Base-by-base conservation (phyloP, 2,113 vertebrate species). In the Hippocampus mohnikei region DNA sequence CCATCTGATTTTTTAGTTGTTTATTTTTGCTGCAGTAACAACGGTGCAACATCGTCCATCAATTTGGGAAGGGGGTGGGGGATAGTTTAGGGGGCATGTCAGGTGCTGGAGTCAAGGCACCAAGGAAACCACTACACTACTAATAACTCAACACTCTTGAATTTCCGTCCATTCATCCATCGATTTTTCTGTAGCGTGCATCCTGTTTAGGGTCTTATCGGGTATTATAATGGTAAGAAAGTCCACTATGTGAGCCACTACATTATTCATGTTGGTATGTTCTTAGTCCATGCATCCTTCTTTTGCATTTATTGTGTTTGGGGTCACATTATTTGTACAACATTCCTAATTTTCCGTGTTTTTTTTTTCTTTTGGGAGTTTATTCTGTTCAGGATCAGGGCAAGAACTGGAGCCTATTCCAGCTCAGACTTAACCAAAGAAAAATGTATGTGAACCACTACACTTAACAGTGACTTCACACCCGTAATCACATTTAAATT, bases 381-480 rank as follows among this genome's bases (percentile, higher is more conserved):
- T 64, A 27, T 65, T 42, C 23, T 65, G 63, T 63, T 63, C 61
- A 63, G 40, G 37, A 40, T 65, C 63, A 59, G 33, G 58, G 13
- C 27, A 59, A 15, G 55, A 53, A n/a, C 55, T 25, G 55, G n/a
- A 56, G 50, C 21, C 2, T 37, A 40, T 21, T 18, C 16, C 29
- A 23, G 61, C 42, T 25, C n/a, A 27, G n/a, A 15, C 27, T 25
- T 46, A 44, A n/a, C 62, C n/a, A 64, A 65, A 46, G 63, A 44
- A 23, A 7, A 15, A 15, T 23, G 3, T 40, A 40, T 61, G 33
- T 61, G 59, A 40, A 37, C 59, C 58, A 15, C 42, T 69, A 27
- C 55, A 58, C 55, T 37, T 33, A 59, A 15, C 58, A 29, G 58
- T 59, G 58, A 33, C 27, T 59, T 60, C 18, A 33, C 58, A 16